Percentiles rank a stretch among this genome's conserved stretches.
Evolutionary conservation across 2,113 vertebrate genomes (phyloP).

Genomic region (Nycticryphes semicollaris): DNA sequence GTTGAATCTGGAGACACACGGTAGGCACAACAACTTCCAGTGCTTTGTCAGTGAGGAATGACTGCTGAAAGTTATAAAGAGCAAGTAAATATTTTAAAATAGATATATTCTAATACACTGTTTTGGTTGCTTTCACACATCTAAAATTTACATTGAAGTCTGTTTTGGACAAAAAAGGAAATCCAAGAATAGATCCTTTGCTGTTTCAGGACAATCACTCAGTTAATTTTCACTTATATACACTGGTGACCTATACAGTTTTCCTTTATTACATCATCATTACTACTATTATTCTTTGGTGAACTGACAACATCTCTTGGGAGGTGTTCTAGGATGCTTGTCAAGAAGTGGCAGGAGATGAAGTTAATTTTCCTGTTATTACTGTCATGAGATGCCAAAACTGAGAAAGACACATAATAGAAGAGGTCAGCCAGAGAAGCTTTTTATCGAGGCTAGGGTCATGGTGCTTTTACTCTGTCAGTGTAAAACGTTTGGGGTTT

Average conservation of each 20-base stretch:
- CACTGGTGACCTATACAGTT: background rate
- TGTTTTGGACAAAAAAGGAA: background rate
- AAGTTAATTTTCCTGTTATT: conserved; percentile 28
- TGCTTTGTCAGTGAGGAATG: background rate
- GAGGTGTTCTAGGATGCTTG: background rate
- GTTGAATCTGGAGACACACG: background rate
- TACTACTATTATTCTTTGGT: background rate
- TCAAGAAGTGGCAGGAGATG: background rate
- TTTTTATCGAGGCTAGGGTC: background rate
- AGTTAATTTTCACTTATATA: background rate
- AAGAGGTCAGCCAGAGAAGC: background rate
- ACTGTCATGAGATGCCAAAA: background rate
- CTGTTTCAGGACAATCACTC: background rate
- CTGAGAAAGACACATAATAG: background rate
- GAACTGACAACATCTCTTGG: background rate
- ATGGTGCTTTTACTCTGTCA: background rate
- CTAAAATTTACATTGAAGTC: background rate
- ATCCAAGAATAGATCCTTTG: background rate
- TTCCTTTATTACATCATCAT: background rate
- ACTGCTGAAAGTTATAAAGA: background rate
- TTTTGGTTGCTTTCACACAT: background rate
- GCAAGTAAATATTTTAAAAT: background rate
- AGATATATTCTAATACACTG: background rate
- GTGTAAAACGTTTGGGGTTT: background rate
- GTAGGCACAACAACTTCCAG: background rate